phyloP scores from a whole-genome alignment of 2,888 invertebrate species.

The Chironomus tentans region DNA sequence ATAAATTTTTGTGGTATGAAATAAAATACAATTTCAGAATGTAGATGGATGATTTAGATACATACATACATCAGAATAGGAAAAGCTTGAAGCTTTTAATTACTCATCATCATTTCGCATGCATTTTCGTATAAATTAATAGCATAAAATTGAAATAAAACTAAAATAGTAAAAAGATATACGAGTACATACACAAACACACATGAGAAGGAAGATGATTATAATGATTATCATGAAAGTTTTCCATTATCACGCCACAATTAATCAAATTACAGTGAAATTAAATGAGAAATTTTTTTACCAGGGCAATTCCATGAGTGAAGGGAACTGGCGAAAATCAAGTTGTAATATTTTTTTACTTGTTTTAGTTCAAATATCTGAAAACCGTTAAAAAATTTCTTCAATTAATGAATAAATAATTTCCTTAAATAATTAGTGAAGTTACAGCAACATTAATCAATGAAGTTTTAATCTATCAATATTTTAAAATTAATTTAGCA shows the following conservation, averaged over 20 bases:
- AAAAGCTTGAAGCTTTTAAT: constrained; percentile 1
- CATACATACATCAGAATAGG: background rate
- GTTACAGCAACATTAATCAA: too few relatives aligned
- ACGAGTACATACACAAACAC: background rate
- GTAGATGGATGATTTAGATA: background rate
- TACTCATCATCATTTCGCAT: background rate
- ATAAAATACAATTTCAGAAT: too few relatives aligned
- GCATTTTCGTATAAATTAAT: background rate
- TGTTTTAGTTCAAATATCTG: too few relatives aligned
- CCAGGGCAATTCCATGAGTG: too few relatives aligned
- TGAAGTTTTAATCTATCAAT: too few relatives aligned
- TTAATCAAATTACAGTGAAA: background rate
- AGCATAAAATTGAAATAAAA: background rate
- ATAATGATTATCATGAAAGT: background rate
- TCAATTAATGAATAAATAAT: too few relatives aligned
- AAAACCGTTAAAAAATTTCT: too few relatives aligned
- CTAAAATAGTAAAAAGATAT: background rate
- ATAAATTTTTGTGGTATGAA: too few relatives aligned
- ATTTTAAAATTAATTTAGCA: too few relatives aligned
- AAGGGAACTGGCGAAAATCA: too few relatives aligned
- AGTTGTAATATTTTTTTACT: too few relatives aligned
- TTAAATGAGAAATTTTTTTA: background rate
- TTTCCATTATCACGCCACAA: background rate
- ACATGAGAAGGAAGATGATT: background rate
- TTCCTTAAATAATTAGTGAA: too few relatives aligned